A percentile compares a stretch with the other conserved stretches of the same genome.
These are phyloP conservation scores for Steromphala cineraria DNA, from an alignment of 2,888 invertebrate species.

Conservation along the genomic window DNA sequence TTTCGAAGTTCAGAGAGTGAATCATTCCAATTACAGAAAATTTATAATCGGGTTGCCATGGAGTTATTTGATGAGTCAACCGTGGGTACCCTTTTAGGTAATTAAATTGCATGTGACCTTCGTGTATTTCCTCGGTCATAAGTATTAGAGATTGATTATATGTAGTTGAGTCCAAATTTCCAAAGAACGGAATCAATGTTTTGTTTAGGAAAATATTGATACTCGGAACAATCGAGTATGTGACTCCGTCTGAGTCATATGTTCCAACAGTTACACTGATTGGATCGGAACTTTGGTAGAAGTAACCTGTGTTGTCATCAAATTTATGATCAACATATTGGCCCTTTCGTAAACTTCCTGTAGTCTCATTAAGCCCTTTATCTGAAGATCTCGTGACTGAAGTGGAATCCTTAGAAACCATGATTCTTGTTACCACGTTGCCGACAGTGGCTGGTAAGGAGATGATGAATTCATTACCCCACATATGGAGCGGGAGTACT, in stretches of 20 bases:
- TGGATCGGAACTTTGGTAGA: neutral
- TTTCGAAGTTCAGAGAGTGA: too few relatives aligned
- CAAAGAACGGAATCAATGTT: neutral
- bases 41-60: too few relatives aligned
- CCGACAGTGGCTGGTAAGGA: neutral
- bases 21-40: too few relatives aligned
- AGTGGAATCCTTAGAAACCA: neutral
- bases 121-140: too few relatives aligned
- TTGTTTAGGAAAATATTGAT: neutral
- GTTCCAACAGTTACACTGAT: neutral
- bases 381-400: neutral
- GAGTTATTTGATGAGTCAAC: too few relatives aligned
- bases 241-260: neutral
- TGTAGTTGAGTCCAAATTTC: too few relatives aligned
- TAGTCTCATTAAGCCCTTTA: too few relatives aligned
- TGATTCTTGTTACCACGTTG: neutral
- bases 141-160: too few relatives aligned
- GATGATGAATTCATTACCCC: neutral
- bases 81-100: too few relatives aligned
- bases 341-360: too few relatives aligned
- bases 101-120: too few relatives aligned
- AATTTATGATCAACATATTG: too few relatives aligned
- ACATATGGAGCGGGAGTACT: neutral
- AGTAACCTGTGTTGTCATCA: neutral
- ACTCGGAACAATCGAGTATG: neutral